Evolutionary conservation across 1,140 invertebrate species (phyloP).

Genomic region (Diabrotica virgifera): DNA sequence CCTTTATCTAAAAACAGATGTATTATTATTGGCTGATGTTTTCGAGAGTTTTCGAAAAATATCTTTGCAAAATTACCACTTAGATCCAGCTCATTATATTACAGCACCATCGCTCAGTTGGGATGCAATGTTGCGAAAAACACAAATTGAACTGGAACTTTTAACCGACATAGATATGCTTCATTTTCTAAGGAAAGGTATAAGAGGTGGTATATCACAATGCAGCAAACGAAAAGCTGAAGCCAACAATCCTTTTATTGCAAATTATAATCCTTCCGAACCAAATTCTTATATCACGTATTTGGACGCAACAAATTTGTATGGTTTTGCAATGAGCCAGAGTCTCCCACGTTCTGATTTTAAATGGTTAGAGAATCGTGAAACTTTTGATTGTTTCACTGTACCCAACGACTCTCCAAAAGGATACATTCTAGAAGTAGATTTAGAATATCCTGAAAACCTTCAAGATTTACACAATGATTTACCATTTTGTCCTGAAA

Average conservation of each 20-base stretch:
- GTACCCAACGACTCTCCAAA: no score
- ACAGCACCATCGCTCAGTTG: no score
- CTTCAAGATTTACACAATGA: not conserved
- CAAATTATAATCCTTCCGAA: not conserved
- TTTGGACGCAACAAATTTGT: not conserved
- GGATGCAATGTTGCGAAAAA: not conserved
- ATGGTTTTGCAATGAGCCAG: not conserved
- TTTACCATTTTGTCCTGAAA: not conserved
- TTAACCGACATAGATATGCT: not conserved
- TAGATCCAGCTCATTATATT: not conserved
- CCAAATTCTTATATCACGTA: not conserved
- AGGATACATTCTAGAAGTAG: no score
- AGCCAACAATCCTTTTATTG: slow-evolving; percentile 22
- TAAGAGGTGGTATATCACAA: slow-evolving; percentile 15
- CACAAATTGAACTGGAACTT: not conserved
- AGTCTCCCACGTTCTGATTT: not conserved
- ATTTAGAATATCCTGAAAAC: no score
- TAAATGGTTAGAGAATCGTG: not conserved
- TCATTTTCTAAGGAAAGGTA: not conserved
- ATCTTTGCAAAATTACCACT: not conserved
- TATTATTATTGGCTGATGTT: not conserved
- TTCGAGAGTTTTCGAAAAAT: not conserved
- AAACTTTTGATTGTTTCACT: not conserved
- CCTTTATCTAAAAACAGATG: no score
- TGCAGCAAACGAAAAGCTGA: slow-evolving; percentile 33